Percentiles rank a stretch among this genome's conserved stretches.
Conservation (phyloP, 1,140 invertebrate genomes). For the Alviniconcha marisindica region DNA sequence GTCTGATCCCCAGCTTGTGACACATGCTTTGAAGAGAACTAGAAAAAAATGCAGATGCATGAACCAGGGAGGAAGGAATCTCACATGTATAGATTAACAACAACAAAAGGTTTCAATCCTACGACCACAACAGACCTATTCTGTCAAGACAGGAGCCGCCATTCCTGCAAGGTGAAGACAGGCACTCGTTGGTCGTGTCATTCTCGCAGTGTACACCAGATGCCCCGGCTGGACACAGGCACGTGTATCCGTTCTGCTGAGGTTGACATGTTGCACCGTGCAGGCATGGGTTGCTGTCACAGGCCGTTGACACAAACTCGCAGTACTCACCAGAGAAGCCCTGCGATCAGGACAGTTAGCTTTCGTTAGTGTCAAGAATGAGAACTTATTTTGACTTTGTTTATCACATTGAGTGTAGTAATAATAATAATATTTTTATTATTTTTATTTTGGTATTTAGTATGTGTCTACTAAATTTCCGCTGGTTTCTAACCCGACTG, state of each 20-base stretch:
- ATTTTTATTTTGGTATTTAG: too few species aligned
- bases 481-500: too few species aligned
- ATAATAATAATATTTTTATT: too few species aligned
- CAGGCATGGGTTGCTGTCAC: constrained; percentile 89
- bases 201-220: constrained; percentile 80
- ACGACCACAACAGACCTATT: constrained; percentile 51
- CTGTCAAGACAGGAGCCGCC: constrained; percentile 79
- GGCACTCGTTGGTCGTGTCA: constrained; percentile 76
- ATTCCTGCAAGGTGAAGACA: constrained; percentile 80
- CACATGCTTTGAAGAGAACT: too few species aligned
- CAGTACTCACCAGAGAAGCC: constrained; percentile 92
- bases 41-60: not conserved
- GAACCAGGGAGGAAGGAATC: not conserved
- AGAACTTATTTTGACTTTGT: too few species aligned
- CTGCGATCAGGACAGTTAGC: constrained; percentile 78
- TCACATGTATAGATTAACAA: constrained; percentile 25
- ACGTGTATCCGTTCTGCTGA: constrained; percentile 79
- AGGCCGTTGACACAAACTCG: constrained; percentile 85
- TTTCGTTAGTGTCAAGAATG: not conserved
- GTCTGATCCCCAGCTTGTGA: too few species aligned
- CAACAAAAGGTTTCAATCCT: constrained; percentile 12
- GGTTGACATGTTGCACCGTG: constrained; percentile 88
- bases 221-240: constrained; percentile 83
- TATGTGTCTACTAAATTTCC: too few species aligned
- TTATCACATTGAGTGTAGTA: too few species aligned